Base-by-base conservation (phyloP, 2,888 invertebrate genomes). In the Acrocyrtus sp. region DNA sequence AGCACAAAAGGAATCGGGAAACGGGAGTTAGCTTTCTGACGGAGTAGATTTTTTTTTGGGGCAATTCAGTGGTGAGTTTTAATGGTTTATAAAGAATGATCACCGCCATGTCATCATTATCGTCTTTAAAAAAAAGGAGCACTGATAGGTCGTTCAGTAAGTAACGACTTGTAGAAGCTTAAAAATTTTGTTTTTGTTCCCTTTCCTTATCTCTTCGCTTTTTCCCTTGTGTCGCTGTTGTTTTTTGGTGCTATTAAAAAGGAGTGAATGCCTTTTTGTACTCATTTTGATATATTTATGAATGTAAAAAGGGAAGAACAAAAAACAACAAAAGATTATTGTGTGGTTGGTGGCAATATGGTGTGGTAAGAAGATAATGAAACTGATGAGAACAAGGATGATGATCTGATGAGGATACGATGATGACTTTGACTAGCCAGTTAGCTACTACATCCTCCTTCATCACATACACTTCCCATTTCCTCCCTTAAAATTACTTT, bases 231-330 rank as follows among this genome's bases (percentile, higher is more conserved):
- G 63, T 72, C 51, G 57, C 60, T 21, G 43, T 68, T 57, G 53
- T 45, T 27, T 34, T 67, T 67, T 58, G 58, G 67, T 56, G 24
- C 47, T 53, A 56, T 34, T 67, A 50, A 56, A 29, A 70, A 63
- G 57, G 47, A 54, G 56, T 39, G 21, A 17, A 58, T 56, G 47
- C 60, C 58, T 72, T 72, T 66, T 72, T 66, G 65, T 72, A 45
- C 66, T 58, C 61, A 72, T 72, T 50, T 65, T 66, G 66, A 66
- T 66, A 60, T 66, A 60, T 72, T 66, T 72, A 72, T 72, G 72
- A 72, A 66, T 65, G 66, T 66, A 54, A 61, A 65, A 65, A 72
- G 48, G 63, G 57, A 48, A 57, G 65, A 15, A 53, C n/a, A 63
- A 47, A 17, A 63, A 12, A 56, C 21, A 45, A 66, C 29, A 45